Evolutionary conservation across 2,113 vertebrate genomes (phyloP), one percentile per base, ranked within the genome.

Genomic region (Silurus asotus): DNA sequence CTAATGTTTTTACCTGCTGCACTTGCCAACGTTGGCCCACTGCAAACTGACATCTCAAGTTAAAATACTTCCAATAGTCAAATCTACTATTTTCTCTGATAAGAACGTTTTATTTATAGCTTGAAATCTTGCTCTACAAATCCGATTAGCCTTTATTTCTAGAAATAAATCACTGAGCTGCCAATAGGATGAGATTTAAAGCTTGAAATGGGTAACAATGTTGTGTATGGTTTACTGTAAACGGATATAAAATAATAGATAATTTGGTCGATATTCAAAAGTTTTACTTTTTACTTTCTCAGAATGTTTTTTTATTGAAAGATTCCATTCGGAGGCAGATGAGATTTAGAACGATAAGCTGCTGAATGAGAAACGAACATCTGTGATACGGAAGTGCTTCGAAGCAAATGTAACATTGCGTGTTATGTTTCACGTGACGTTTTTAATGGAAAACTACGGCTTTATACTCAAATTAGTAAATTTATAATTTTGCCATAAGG

Each of bases 361-460:
- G 7, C 23, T 56, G 75, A 58, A 14, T 49, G 37, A 11, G n/a
- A 78, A 6, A 55, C n/a, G 25, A 56, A 51, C 8, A 58, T 28
- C 19, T 4, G 48, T 55, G 58, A 51, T 25, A 56, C 6, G 65
- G 25, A 51, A 79, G 49, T 58, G 75, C 8, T 56, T 3, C 67
- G 83, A 77, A 77, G 45, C 53, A 51, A 76, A 84, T 53, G 53
- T 51, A 64, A 70, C 76, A 48, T 49, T 58, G 84, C 62, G 15
- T 53, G 56, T 82, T 65, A 75, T 72, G 69, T 64, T 75, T 86
- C 25, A 64, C 49, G 72, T 58, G 55, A 82, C 13, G 64, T 76
- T 81, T 72, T 81, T 72, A 62, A 86, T 81, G 65, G 62, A 55
- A 37, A 53, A 25, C 77, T 55, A 82, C 75, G 79, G 79, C 49